phyloP scores from a whole-genome alignment of 2,797 vertebrate genomes.

The Threskiornis aethiopicus region DNA sequence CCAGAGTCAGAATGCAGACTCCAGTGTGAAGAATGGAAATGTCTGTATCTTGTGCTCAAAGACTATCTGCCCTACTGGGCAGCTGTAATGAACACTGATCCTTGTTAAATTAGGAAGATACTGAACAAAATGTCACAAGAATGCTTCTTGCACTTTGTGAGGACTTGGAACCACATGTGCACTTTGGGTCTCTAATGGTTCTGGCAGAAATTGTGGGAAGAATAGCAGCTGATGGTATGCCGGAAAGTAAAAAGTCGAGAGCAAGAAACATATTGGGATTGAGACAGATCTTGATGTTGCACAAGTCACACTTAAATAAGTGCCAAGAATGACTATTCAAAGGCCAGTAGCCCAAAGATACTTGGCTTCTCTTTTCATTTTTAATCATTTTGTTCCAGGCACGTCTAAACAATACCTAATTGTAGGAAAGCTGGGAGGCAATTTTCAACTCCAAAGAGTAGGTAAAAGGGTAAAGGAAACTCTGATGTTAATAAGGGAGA shows the following conservation, averaged over 20 bases:
- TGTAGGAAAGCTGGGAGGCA: slow-evolving; percentile 11
- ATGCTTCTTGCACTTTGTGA: slow-evolving; percentile 21
- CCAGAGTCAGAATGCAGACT: background rate
- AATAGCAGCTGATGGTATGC: background rate
- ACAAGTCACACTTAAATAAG: background rate
- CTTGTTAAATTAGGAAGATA: background rate
- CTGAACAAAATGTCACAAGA: slow-evolving; percentile 15
- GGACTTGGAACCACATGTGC: background rate
- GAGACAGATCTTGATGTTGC: slow-evolving; percentile 1
- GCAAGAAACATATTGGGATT: background rate
- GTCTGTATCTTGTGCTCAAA: background rate
- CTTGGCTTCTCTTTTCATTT: background rate
- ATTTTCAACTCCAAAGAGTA: background rate
- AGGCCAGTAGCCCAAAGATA: slow-evolving; percentile 19
- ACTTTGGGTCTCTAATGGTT: background rate
- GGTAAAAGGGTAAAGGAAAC: slow-evolving; percentile 44
- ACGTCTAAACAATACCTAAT: slow-evolving; percentile 14
- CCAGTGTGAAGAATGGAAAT: background rate
- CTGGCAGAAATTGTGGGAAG: slow-evolving; percentile 34
- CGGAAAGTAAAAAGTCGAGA: background rate
- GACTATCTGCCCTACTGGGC: background rate
- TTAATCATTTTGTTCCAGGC: slow-evolving; percentile 3
- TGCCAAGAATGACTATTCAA: slow-evolving; percentile 13
- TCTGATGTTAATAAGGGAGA: background rate
- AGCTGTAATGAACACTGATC: background rate